Conservation (phyloP, 2,888 invertebrate species). For the Dyspetes luteomarginatus region DNA sequence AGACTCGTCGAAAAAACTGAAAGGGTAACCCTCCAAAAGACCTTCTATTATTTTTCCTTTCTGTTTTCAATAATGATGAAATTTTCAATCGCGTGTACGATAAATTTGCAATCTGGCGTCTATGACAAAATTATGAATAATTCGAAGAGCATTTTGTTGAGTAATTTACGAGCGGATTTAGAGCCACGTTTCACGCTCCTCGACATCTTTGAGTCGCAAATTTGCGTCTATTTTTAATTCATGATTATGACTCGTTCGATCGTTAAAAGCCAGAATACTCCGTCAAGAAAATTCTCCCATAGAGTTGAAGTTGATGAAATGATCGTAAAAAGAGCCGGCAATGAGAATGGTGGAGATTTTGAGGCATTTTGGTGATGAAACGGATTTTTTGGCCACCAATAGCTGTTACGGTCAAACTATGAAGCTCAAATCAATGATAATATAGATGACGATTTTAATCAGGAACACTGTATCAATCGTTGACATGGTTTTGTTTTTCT, state of each 20-base stretch:
- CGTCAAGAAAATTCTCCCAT: conserved; percentile 3
- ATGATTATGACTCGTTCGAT: conserved; percentile 49
- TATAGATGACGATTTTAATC: conserved; percentile 64
- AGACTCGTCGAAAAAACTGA: conserved; percentile 30
- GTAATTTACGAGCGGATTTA: neutral
- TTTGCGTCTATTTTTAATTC: conserved; percentile 30
- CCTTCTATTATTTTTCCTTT: conserved; percentile 48
- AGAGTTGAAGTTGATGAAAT: neutral
- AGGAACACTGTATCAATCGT: conserved; percentile 68
- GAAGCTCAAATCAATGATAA: conserved; percentile 82
- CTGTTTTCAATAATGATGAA: conserved; percentile 69
- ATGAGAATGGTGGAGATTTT: neutral
- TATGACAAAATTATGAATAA: neutral
- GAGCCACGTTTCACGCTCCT: conserved; percentile 31
- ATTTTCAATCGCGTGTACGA: conserved; percentile 64
- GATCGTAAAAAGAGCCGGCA: neutral
- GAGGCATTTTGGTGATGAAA: conserved; percentile 1
- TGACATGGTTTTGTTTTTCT: neutral
- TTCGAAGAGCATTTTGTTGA: neutral
- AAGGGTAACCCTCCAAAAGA: conserved; percentile 69
- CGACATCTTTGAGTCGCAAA: conserved; percentile 14
- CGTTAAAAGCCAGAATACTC: conserved; percentile 19
- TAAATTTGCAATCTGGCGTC: neutral
- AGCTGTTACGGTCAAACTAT: conserved; percentile 87
- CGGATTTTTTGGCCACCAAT: conserved; percentile 69